These are phyloP conservation scores for Lepus americanus DNA, from an alignment of 2,113 vertebrate genomes.

Conservation along the genomic window DNA sequence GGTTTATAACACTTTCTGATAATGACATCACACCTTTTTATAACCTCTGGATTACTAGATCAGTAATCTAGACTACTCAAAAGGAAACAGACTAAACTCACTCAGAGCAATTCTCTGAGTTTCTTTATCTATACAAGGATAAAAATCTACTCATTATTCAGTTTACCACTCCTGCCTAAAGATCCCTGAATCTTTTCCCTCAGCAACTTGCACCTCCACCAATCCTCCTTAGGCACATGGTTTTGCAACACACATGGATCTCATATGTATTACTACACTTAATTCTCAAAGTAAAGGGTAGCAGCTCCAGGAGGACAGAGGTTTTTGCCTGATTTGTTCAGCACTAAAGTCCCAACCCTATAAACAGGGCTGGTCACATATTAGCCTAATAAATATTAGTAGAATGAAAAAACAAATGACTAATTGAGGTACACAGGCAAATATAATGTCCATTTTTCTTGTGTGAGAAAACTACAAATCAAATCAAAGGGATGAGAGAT, in stretches of 20 bases:
- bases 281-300: background rate
- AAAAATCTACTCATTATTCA: background rate
- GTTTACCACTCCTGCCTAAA: background rate
- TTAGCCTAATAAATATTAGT: conserved; percentile 33
- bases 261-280: background rate
- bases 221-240: background rate
- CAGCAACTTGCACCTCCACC: background rate
- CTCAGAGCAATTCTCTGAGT: background rate
- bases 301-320: background rate
- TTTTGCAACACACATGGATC: background rate
- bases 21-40: background rate
- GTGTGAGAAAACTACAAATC: background rate
- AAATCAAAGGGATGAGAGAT: background rate
- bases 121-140: conserved; percentile 22
- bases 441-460: background rate
- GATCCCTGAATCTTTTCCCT: background rate
- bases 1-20: conserved; percentile 21
- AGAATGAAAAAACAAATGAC: background rate
- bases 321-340: conserved; percentile 28
- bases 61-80: conserved; percentile 5
- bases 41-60: background rate
- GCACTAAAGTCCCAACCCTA: background rate
- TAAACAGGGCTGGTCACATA: background rate
- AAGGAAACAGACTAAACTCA: background rate
- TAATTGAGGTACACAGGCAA: background rate